A percentile compares a stretch with the other conserved stretches of the same genome.
Evolutionary conservation across 2,797 vertebrate species (phyloP).

Genomic region (Lates japonicus): DNA sequence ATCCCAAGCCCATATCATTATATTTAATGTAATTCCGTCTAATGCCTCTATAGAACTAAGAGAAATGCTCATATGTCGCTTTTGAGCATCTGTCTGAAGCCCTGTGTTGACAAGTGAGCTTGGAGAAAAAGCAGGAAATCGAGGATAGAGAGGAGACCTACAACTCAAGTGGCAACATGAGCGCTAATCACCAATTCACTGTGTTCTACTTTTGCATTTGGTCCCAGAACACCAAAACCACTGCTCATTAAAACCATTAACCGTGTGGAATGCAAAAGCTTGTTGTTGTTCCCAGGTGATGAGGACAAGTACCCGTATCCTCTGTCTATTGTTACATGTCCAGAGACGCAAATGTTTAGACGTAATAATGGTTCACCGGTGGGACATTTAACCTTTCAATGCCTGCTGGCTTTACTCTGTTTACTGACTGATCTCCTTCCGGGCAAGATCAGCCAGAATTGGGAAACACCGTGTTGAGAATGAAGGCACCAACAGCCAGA

Average conservation of each 20-base stretch:
- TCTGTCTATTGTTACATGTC: slow-evolving; percentile 22
- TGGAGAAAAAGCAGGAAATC: not conserved
- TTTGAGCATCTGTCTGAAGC: not conserved
- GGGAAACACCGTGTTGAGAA: slow-evolving; percentile 25
- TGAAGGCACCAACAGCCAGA: slow-evolving; percentile 27
- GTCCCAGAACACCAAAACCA: slow-evolving; percentile 1
- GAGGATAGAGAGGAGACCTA: not conserved
- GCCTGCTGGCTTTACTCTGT: slow-evolving; percentile 7
- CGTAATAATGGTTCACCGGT: slow-evolving; percentile 14
- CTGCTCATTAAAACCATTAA: not conserved
- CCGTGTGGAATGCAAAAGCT: not conserved
- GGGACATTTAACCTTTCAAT: slow-evolving; percentile 19
- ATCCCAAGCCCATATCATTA: not conserved
- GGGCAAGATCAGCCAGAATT: slow-evolving; percentile 15
- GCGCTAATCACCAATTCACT: slow-evolving; percentile 7
- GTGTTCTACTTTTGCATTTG: not conserved
- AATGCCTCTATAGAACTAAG: not conserved
- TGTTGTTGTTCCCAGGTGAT: not conserved
- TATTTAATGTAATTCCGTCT: not conserved
- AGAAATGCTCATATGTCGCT: not conserved
- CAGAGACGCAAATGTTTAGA: not conserved
- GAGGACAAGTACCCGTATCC: not conserved
- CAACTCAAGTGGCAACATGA: not conserved
- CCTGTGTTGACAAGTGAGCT: not conserved
- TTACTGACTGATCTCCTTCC: slow-evolving; percentile 6